These are phyloP conservation scores for Daphoenositta chrysoptera DNA, from an alignment of 2,113 vertebrate genomes.

Conservation along the genomic window DNA sequence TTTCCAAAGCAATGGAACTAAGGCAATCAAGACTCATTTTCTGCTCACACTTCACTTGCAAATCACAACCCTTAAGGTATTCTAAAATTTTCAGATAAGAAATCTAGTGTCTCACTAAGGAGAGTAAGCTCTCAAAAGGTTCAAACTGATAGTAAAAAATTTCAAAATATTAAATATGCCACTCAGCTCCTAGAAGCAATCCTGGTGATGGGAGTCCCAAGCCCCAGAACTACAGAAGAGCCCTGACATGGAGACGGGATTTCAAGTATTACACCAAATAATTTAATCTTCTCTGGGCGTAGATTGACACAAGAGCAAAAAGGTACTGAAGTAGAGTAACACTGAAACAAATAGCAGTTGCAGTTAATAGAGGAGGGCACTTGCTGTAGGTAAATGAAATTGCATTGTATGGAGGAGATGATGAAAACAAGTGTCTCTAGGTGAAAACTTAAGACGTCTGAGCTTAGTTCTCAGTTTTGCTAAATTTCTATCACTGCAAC, in stretches of 20 bases:
- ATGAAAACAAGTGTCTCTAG: not conserved
- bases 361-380: not conserved
- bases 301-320: not conserved
- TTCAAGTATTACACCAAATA: not conserved
- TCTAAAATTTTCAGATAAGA: not conserved
- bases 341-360: not conserved
- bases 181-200: not conserved
- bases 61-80: not conserved
- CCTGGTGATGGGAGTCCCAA: not conserved
- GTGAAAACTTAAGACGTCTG: not conserved
- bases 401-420: not conserved
- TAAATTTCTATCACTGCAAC: not conserved
- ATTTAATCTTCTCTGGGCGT: not conserved
- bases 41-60: not conserved
- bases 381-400: not conserved
- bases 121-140: not conserved
- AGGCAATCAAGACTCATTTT: not conserved
- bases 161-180: not conserved
- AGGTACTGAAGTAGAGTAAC: not conserved
- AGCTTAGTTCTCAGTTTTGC: not conserved
- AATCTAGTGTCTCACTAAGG: not conserved
- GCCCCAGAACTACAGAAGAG: not conserved
- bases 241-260: rapidly evolving
- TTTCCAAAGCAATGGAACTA: not conserved
- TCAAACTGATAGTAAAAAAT: not conserved